phyloP scores from a whole-genome alignment of 2,888 invertebrate species.

The Corbicula japonica region DNA sequence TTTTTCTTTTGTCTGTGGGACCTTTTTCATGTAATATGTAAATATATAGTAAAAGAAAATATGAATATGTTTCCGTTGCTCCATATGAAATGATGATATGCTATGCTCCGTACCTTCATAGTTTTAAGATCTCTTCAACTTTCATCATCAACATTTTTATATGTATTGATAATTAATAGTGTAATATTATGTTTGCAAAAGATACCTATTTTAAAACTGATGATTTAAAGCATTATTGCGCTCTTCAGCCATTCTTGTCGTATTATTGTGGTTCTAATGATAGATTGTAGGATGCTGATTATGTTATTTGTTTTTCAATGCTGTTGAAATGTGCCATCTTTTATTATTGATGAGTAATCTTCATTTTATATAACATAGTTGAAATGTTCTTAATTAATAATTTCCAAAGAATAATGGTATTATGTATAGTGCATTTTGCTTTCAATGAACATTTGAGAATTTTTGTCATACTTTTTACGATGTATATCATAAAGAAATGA shows the following conservation, averaged over 20 bases:
- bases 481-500: constrained; percentile 1
- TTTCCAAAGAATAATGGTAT: background rate
- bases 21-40: constrained; percentile 51
- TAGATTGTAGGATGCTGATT: constrained; percentile 8
- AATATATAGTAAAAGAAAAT: constrained; percentile 44
- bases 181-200: background rate
- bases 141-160: constrained; percentile 3
- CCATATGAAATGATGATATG: too few species aligned
- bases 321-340: constrained; percentile 19
- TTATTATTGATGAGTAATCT: background rate
- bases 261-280: background rate
- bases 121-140: constrained; percentile 31
- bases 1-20: constrained; percentile 57
- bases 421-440: background rate
- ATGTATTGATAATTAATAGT: too few species aligned
- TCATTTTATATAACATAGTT: too few species aligned
- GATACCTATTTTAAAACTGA: background rate
- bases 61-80: constrained; percentile 66
- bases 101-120: constrained; percentile 35
- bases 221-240: constrained; percentile 36
- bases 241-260: constrained; percentile 20
- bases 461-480: constrained; percentile 1
- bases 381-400: too few species aligned
- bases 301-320: constrained; percentile 3
- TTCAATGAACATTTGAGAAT: background rate